Evolutionary conservation across 2,113 vertebrate species (phyloP), one percentile per base, ranked within the genome.

Genomic region (Clarias magur): DNA sequence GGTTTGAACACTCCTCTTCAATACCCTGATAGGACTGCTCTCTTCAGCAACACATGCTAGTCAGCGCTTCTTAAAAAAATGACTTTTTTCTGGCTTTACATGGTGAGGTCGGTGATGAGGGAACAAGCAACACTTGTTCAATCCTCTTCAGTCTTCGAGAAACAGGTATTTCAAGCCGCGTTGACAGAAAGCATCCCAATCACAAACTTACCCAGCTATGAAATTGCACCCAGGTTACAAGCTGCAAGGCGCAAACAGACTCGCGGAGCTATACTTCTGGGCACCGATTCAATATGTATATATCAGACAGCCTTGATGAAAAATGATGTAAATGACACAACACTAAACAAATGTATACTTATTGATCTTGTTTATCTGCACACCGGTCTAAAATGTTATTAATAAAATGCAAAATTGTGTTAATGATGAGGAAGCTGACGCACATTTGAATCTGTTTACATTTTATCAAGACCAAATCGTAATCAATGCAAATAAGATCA

Each of bases 131-230:
- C 16, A 83, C 73, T 80, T 60, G 53, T 27, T 75, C 27, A 48
- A 11, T 72, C 56, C 57, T 80, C 57, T 17, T 15, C 80, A 68
- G 68, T 73, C 82, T 82, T 57, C 80, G 25, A 48, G 60, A 79
- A 85, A 85, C 82, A 73, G 38, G 63, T 57, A 65, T 73, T 70
- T 85, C 84, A 88, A 80, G 86, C 57, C 48, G 73, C 56, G 84
- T 80, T 88, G 89, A 73, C 86, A 84, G 84, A 73, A 17, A 13
- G 56, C 57, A 34, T 83, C 62, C 73, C 84, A 85, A 89, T 89
- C 89, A 89, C 80, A 13, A 42, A 85, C 86, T 83, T 85, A 88
- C 25, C 84, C 89, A 84, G 84, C 80, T 88, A 81, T 86, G 87
- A 88, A 90, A 90, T 86, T 88, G 65, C 63, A 30, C 38, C 80